These are phyloP conservation scores for Creontiades dilutus DNA, from an alignment of 2,888 invertebrate species.

Conservation along the genomic window DNA sequence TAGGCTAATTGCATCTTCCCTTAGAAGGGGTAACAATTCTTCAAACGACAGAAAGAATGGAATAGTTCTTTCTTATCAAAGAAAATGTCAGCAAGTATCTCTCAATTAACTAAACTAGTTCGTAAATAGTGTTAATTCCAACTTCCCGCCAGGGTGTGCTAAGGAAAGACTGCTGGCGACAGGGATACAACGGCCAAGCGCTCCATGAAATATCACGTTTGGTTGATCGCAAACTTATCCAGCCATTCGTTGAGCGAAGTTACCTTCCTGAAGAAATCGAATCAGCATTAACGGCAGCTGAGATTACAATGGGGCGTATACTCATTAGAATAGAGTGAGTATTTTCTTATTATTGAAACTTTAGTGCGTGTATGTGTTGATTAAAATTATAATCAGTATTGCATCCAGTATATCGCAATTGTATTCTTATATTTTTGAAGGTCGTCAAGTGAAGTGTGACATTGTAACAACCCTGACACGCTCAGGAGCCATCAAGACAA, in stretches of 20 bases:
- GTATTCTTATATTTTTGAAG: too few species aligned
- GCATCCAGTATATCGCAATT: background rate
- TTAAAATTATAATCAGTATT: background rate
- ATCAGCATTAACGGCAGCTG: constrained; percentile 49
- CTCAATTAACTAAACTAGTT: background rate
- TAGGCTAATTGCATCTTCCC: too few species aligned
- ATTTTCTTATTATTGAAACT: background rate
- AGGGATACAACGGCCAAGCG: background rate
- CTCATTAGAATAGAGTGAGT: constrained; percentile 51
- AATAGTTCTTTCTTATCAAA: too few species aligned
- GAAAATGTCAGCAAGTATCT: too few species aligned
- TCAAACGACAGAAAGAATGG: too few species aligned
- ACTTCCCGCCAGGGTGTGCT: constrained; percentile 40
- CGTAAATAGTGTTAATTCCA: background rate
- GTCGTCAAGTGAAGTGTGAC: too few species aligned
- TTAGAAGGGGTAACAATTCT: too few species aligned
- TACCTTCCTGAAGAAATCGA: constrained; percentile 65
- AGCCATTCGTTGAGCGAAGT: constrained; percentile 42
- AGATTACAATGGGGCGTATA: constrained; percentile 58
- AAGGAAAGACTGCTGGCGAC: constrained; percentile 58
- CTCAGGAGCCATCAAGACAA: too few species aligned
- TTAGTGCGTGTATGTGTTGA: background rate
- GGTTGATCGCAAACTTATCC: constrained; percentile 63
- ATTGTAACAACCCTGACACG: too few species aligned
- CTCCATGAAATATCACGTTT: constrained; percentile 51